Evolutionary conservation across 2,888 invertebrate species (phyloP), one percentile per base, ranked within the genome.

Genomic region (Chloroclystis v-ata): DNA sequence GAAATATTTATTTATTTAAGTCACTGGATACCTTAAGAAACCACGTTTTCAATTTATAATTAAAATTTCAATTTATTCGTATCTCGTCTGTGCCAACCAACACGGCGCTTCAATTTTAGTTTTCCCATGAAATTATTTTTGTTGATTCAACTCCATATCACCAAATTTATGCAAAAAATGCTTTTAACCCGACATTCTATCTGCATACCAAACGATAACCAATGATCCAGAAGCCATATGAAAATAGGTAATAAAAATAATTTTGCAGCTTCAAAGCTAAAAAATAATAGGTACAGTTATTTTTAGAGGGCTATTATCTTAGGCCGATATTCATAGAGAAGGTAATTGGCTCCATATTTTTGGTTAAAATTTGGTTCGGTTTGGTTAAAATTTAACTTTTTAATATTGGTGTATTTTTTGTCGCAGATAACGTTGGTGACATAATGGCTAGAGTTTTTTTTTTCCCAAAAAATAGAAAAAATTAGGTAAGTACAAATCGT

Each of bases 141-240:
- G 29, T 37, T 24, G 30, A 20, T 40, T 32, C 30, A 30, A 30
- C 30, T 30, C 24, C 20, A 30, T 40, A 40, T 24, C 38, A 28
- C 10, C 40, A 25, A 30, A 40, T 30, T 13, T 13, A 30, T 40
- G 30, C 30, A 40, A 40, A 30, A 24, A 39, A 29, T 5, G 39
- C 39, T 39, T 39, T 39, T 29, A 29, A 29, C 9, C 29, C 26
- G 12, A 11, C 5, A 5, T 24, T 29, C 0, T 12, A 41, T 46
- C 28, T 35, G 39, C 39, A 29, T 40, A 46, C 28, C 46, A 41
- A 41, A 41, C 13, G 24, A 24, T 35, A 35, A 28, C 12, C 40
- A 35, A 29, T 46, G 25, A 29, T 24, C 28, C 24, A 37, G 35
- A 28, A 37, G 25, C 12, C 26, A 20, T n/a, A 30, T 26, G n/a